Evolutionary conservation across 2,113 vertebrate genomes (phyloP), one percentile per base, ranked within the genome.

Genomic region (Dipodomys merriami): DNA sequence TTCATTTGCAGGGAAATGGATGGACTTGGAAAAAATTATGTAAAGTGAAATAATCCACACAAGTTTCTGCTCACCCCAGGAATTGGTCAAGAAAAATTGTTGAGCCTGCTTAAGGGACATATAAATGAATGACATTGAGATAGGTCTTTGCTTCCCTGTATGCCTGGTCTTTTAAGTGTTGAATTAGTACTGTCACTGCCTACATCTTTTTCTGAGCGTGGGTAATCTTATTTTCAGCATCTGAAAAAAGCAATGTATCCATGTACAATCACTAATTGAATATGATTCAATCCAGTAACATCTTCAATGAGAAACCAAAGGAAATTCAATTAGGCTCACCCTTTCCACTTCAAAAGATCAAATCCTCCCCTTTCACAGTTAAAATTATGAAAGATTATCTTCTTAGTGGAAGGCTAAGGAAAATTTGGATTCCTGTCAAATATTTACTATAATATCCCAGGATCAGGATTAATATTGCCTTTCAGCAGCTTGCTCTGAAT

Each of bases 301-400:
- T 84, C 88, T 96, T 97, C 91, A 93, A 68, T 87, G 96, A 96
- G 96, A 96, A 97, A 94, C 79, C 83, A 94, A 95, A 91, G 93
- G 89, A 91, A 96, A 94, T 92, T 72, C 74, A 96, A 78, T 95
- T 96, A 96, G 60, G 46, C 6, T 83, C 89, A 33, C 68, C 86
- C 30, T 96, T 97, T 91, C 64, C 91, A 97, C 96, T 94, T 96
- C 49, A 96, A 96, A 94, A 89, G 0, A 0, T 87, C 93, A 95
- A 83, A 79, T 81, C 93, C 30, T 96, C 88, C 83, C 85, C 68
- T 86, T 95, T 95, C 91, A 94, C 88, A 93, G 95, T 86, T 93
- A 94, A 96, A 96, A 96, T 96, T 95, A 95, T 96, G 91, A 96
- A 96, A 95, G 90, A 96, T 96, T 91, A 92, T 95, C 76, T 97